Evolutionary conservation across 2,113 vertebrate genomes (phyloP).

Genomic region (Lethenteron reissneri): DNA sequence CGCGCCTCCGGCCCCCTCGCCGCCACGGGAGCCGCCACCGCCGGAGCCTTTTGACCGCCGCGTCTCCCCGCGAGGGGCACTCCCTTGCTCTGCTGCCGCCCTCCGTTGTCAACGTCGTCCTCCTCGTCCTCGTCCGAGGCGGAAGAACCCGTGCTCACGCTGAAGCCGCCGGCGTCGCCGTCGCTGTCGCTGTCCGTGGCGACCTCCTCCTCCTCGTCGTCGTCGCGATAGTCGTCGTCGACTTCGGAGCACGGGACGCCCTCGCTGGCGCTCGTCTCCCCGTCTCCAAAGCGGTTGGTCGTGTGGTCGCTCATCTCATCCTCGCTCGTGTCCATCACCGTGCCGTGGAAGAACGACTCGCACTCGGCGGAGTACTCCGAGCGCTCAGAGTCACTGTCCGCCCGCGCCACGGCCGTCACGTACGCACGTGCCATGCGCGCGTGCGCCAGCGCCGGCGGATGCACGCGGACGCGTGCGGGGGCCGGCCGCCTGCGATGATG

Average conservation of each 20-base stretch:
- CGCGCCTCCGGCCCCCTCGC: constrained; percentile 22
- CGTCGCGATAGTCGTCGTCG: constrained; percentile 35
- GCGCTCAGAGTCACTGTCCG: constrained; percentile 69
- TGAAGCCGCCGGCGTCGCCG: constrained; percentile 34
- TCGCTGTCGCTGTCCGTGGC: constrained; percentile 25
- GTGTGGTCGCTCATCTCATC: constrained; percentile 68
- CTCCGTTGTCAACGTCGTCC: constrained; percentile 22
- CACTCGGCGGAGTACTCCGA: constrained; percentile 86
- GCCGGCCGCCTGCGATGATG: too few species aligned
- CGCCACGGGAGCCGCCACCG: constrained; percentile 20
- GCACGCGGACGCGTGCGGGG: constrained; percentile 13
- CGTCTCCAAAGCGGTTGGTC: constrained; percentile 73
- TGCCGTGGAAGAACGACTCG: constrained; percentile 69
- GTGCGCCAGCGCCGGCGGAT: constrained; percentile 16
- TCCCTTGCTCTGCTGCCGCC: constrained; percentile 34
- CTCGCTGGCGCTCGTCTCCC: constrained; percentile 59
- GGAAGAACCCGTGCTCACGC: constrained; percentile 39
- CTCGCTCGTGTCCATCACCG: constrained; percentile 67
- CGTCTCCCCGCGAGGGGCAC: constrained; percentile 14
- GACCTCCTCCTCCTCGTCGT: constrained; percentile 33
- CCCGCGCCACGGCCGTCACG: background rate
- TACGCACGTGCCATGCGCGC: constrained; percentile 35
- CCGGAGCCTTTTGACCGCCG: background rate
- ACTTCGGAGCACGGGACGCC: constrained; percentile 44
- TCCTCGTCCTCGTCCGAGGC: constrained; percentile 38